Conservation (phyloP, 1,140 invertebrate species). For the Euglossa dilemma region DNA sequence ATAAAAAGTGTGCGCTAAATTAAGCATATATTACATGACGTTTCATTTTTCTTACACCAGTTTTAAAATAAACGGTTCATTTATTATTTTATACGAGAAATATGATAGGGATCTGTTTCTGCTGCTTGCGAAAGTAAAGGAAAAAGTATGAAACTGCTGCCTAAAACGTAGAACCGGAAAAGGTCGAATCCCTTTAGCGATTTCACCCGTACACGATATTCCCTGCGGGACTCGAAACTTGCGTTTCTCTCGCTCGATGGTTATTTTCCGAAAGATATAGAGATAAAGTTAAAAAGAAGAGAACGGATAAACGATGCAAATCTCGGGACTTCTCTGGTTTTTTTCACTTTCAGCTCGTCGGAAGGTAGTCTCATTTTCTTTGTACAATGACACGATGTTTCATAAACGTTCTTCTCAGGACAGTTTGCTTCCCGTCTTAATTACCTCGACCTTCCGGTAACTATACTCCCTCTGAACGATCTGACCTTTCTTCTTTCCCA, state of each 20-base stretch:
- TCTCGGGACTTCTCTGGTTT: background rate
- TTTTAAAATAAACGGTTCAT: no score
- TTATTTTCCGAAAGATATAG: background rate
- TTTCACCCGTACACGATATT: no score
- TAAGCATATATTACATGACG: no score
- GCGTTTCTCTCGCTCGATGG: background rate
- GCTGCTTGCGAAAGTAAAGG: background rate
- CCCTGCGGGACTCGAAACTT: background rate
- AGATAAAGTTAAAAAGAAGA: background rate
- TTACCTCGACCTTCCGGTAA: background rate
- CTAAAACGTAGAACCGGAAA: background rate
- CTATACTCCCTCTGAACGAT: background rate
- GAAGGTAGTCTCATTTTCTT: background rate
- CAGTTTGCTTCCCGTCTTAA: constrained; percentile 8
- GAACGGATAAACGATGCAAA: background rate
- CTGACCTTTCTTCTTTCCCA: background rate
- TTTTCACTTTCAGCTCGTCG: background rate
- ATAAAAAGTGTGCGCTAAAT: no score
- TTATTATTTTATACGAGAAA: no score
- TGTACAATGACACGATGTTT: background rate
- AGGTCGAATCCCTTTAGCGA: background rate
- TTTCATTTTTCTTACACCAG: no score
- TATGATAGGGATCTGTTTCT: no score
- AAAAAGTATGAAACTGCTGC: background rate
- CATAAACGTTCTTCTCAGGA: background rate